These are phyloP conservation scores for Falco novaeseelandiae DNA, from an alignment of 2,797 vertebrate genomes.

Conservation along the genomic window DNA sequence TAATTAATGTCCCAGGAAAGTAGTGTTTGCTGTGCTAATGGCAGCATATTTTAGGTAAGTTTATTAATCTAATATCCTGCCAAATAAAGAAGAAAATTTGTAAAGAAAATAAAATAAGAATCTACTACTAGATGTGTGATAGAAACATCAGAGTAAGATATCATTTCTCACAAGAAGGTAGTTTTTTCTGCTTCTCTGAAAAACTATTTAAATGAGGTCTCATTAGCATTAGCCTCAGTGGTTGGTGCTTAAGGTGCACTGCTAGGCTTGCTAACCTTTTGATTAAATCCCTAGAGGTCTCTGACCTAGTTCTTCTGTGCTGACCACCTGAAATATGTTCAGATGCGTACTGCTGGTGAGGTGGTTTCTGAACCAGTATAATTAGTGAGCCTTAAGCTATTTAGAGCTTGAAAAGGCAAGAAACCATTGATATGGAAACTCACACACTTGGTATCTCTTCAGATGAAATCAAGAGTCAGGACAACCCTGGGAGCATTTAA, in stretches of 20 bases:
- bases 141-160: neutral
- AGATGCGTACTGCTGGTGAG: neutral
- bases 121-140: neutral
- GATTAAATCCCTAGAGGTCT: constrained; percentile 20
- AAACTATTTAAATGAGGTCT: constrained; percentile 51
- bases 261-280: constrained; percentile 40
- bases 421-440: constrained; percentile 39
- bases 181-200: neutral
- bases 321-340: constrained; percentile 33
- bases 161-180: neutral
- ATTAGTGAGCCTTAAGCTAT: constrained; percentile 54
- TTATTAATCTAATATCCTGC: neutral
- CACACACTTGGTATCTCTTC: neutral
- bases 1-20: neutral
- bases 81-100: neutral
- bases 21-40: neutral
- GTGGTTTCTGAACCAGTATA: neutral
- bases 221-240: constrained; percentile 43
- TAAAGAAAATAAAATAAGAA: neutral
- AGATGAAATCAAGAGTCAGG: neutral
- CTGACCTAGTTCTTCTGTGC: constrained; percentile 36
- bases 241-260: constrained; percentile 43
- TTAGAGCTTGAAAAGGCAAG: constrained; percentile 29
- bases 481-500: neutral
- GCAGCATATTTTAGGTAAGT: neutral